Evolutionary conservation across 2,888 invertebrate species (phyloP).

Genomic region (Agriopis marginaria): DNA sequence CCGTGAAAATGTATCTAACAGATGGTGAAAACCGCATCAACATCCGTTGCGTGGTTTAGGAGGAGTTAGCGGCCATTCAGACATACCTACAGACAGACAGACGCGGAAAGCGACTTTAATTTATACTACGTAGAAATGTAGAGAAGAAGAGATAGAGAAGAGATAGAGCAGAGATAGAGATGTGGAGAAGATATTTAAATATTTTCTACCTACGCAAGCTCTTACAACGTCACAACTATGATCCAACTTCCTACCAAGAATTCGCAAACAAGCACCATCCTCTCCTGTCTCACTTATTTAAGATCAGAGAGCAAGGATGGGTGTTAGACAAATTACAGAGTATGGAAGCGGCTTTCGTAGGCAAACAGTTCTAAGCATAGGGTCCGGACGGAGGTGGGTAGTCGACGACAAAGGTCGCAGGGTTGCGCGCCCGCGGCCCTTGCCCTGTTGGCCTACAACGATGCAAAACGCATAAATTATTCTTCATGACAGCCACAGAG

Average conservation of each 20-base stretch:
- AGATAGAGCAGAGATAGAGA: too few relatives aligned
- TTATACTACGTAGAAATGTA: too few relatives aligned
- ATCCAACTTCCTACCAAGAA: neutral
- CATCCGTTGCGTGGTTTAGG: too few relatives aligned
- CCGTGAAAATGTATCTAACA: too few relatives aligned
- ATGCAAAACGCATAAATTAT: conserved; percentile 61
- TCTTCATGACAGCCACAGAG: conserved; percentile 58
- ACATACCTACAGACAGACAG: too few relatives aligned
- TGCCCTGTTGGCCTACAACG: conserved; percentile 63
- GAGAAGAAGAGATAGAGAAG: too few relatives aligned
- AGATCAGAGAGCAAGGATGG: conserved; percentile 66
- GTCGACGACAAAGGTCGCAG: conserved; percentile 66
- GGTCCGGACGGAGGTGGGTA: conserved; percentile 52
- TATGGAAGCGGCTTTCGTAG: conserved; percentile 56
- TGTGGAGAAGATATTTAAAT: too few relatives aligned
- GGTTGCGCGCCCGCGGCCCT: conserved; percentile 51
- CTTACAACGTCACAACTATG: too few relatives aligned
- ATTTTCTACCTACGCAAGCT: too few relatives aligned
- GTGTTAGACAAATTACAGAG: conserved; percentile 62
- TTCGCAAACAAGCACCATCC: conserved; percentile 11
- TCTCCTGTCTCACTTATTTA: conserved; percentile 44
- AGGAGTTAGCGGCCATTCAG: too few relatives aligned
- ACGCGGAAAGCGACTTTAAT: too few relatives aligned
- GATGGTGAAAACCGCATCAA: too few relatives aligned
- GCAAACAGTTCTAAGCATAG: conserved; percentile 60